A percentile compares a stretch with the other conserved stretches of the same genome.
These are phyloP conservation scores for Anarsia innoxiella DNA, from an alignment of 2,888 invertebrate species.

Conservation along the genomic window DNA sequence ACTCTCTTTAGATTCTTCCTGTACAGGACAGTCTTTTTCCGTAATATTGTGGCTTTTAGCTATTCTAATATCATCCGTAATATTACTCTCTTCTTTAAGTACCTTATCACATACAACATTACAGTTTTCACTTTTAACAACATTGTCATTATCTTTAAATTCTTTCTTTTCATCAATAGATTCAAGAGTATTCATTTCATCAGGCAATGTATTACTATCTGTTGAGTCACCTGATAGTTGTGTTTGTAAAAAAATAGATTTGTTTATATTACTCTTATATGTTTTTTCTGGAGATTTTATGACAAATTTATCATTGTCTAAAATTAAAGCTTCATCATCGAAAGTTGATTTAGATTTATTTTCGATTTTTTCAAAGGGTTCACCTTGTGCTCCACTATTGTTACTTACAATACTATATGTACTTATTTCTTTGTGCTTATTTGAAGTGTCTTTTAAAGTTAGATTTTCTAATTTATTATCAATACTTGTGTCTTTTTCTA, in stretches of 20 bases:
- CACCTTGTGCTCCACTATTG: conserved; percentile 18
- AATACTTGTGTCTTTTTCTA: conserved; percentile 47
- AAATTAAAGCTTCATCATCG: conserved; percentile 21
- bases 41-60: conserved; percentile 35
- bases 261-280: conserved; percentile 57
- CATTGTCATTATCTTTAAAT: too few relatives aligned
- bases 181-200: too few relatives aligned
- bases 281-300: conserved; percentile 39
- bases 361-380: conserved; percentile 18
- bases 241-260: conserved; percentile 63
- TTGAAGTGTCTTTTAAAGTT: conserved; percentile 48
- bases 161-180: too few relatives aligned
- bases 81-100: conserved; percentile 41
- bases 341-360: conserved; percentile 26
- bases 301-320: conserved; percentile 21
- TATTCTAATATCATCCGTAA: conserved; percentile 60
- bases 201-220: conserved; percentile 28
- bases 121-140: conserved; percentile 32
- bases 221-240: conserved; percentile 41
- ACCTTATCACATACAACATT: conserved; percentile 22
- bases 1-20: conserved; percentile 22
- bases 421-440: conserved; percentile 41
- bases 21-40: conserved; percentile 18
- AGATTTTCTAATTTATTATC: conserved; percentile 51
- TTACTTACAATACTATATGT: conserved; percentile 27